These are phyloP conservation scores for Diaphora mendica DNA, from an alignment of 2,888 invertebrate species.

Conservation along the genomic window DNA sequence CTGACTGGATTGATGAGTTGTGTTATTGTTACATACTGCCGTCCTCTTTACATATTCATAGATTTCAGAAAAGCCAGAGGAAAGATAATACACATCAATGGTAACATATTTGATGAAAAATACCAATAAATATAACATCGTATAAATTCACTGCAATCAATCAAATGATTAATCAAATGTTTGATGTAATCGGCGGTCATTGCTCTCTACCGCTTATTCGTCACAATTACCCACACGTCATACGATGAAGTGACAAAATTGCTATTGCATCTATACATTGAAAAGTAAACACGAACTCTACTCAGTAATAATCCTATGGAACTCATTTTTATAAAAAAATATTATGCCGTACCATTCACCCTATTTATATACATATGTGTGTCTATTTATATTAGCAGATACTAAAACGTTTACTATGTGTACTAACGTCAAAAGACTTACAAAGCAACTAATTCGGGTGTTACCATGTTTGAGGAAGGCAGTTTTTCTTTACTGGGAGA, in stretches of 20 bases:
- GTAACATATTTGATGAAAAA: not conserved
- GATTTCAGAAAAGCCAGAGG: not conserved
- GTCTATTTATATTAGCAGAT: not conserved
- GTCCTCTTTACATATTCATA: not conserved
- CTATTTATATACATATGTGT: not conserved
- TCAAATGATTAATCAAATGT: not conserved
- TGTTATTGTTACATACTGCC: not conserved
- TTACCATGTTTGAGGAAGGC: not conserved
- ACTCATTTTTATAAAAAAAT: not conserved
- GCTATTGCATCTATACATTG: not conserved
- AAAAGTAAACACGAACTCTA: not conserved
- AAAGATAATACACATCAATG: too few relatives aligned
- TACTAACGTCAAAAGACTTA: not conserved
- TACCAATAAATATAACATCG: not conserved
- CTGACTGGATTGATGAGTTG: not conserved
- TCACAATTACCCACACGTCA: not conserved
- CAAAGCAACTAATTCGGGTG: not conserved
- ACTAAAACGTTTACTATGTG: not conserved
- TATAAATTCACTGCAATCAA: not conserved
- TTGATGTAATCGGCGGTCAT: not conserved
- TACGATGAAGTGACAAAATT: not conserved
- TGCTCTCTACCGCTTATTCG: not conserved
- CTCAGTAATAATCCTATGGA: too few relatives aligned
- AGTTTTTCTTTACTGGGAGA: not conserved
- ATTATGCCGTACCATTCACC: not conserved